Percentiles rank a stretch among this genome's conserved stretches.
Conservation (phyloP, 2,888 invertebrate genomes). For the Diadromus collaris region DNA sequence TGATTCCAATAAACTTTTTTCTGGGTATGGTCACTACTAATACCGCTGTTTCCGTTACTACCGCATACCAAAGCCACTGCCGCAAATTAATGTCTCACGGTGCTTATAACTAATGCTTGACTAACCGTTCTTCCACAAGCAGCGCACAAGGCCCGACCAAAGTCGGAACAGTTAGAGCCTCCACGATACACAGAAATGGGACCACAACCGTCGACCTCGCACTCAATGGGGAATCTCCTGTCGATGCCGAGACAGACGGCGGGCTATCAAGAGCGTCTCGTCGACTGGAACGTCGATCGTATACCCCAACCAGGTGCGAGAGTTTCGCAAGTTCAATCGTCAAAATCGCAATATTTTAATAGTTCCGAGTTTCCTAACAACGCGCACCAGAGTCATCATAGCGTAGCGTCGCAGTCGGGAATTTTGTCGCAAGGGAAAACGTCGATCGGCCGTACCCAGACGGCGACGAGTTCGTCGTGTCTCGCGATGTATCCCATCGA, state of each 20-base stretch:
- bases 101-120: slow-evolving; percentile 76
- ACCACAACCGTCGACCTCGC: slow-evolving; percentile 75
- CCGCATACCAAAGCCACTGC: neutral
- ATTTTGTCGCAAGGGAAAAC: slow-evolving; percentile 43
- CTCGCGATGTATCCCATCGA: slow-evolving; percentile 68
- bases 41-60: neutral
- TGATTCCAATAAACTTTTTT: no score
- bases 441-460: slow-evolving; percentile 59
- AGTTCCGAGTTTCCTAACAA: slow-evolving; percentile 62
- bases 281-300: slow-evolving; percentile 75
- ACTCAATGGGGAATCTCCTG: slow-evolving; percentile 78
- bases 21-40: neutral
- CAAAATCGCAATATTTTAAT: slow-evolving; percentile 62
- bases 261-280: slow-evolving; percentile 74
- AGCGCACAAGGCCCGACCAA: slow-evolving; percentile 77
- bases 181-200: slow-evolving; percentile 68
- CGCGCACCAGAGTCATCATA: slow-evolving; percentile 61
- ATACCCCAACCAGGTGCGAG: slow-evolving; percentile 76
- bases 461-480: slow-evolving; percentile 62
- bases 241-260: slow-evolving; percentile 72
- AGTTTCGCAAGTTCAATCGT: slow-evolving; percentile 57
- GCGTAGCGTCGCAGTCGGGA: slow-evolving; percentile 48
- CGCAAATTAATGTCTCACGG: slow-evolving; percentile 24
- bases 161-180: slow-evolving; percentile 78
- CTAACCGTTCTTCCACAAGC: slow-evolving; percentile 73